Evolutionary conservation across 2,888 invertebrate genomes (phyloP).

Genomic region (Drosophila mulleri): DNA sequence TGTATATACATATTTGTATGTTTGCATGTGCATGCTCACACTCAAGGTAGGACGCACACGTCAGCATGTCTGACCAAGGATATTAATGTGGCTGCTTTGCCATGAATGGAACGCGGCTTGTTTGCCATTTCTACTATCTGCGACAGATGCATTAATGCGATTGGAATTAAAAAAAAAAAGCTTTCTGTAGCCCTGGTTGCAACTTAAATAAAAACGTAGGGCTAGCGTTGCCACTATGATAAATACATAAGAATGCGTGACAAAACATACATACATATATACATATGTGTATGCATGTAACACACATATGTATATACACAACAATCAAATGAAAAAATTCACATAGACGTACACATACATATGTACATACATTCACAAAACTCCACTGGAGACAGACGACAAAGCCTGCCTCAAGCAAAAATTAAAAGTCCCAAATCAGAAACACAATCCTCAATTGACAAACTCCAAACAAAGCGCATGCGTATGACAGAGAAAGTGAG

Average conservation of each 20-base stretch:
- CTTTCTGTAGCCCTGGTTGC: conserved; percentile 22
- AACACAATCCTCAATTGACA: conserved; percentile 44
- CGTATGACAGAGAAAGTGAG: conserved; percentile 39
- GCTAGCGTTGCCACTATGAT: conserved; percentile 45
- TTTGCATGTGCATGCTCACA: conserved; percentile 21
- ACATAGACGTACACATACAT: not conserved
- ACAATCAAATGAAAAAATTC: conserved; percentile 20
- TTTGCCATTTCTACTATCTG: conserved; percentile 26
- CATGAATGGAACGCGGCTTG: conserved; percentile 62
- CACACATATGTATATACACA: not conserved
- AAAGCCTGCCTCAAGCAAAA: conserved; percentile 70
- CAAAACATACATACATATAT: not conserved
- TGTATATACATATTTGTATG: not conserved
- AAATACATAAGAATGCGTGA: not conserved
- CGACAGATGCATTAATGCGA: conserved; percentile 11
- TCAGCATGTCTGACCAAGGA: conserved; percentile 69
- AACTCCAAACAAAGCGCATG: conserved; percentile 62
- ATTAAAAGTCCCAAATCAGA: conserved; percentile 57
- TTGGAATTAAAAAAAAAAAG: conserved; percentile 13
- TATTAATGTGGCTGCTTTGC: conserved; percentile 38
- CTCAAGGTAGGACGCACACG: conserved; percentile 60
- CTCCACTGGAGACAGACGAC: conserved; percentile 24
- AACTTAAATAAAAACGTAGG: conserved; percentile 20
- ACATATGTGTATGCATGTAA: not conserved
- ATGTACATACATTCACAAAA: conserved; percentile 28